Evolutionary conservation across 2,797 vertebrate species (phyloP).

Genomic region (Scarus forsteni): DNA sequence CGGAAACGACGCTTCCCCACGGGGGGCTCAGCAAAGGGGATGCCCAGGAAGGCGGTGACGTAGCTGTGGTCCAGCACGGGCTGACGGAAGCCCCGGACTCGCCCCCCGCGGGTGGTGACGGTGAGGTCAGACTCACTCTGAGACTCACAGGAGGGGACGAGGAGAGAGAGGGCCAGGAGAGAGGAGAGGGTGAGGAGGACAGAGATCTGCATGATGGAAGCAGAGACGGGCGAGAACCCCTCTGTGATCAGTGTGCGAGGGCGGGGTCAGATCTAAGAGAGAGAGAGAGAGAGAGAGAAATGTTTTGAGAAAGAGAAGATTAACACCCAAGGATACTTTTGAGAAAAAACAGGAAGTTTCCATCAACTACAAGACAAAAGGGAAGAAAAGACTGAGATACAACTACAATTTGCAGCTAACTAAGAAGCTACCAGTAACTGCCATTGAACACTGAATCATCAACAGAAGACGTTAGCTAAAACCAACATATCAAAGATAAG

Average conservation of each 20-base stretch:
- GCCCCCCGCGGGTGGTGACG: conserved; percentile 83
- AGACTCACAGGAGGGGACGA: conserved; percentile 64
- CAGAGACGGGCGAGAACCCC: conserved; percentile 16
- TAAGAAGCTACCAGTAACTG: neutral
- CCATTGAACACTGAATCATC: neutral
- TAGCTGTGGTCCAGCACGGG: conserved; percentile 79
- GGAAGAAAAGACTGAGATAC: neutral
- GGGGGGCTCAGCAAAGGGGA: conserved; percentile 92
- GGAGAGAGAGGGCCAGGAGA: conserved; percentile 56
- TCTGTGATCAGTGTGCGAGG: conserved; percentile 40
- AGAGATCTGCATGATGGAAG: conserved; percentile 71
- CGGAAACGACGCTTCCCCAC: conserved; percentile 88
- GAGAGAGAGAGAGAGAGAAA: conserved; percentile 37
- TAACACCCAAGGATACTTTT: no score
- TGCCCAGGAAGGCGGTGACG: conserved; percentile 89
- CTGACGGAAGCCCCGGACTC: conserved; percentile 83
- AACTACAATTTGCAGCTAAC: neutral
- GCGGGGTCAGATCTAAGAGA: conserved; percentile 41
- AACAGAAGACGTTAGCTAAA: neutral
- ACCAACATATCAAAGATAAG: neutral
- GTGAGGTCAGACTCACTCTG: conserved; percentile 82
- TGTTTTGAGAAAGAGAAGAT: conserved; percentile 42
- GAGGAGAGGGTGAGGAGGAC: conserved; percentile 60
- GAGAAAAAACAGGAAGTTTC: no score
- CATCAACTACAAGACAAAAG: no score